Conservation (phyloP, 2,113 vertebrate species). For the Parus major region DNA sequence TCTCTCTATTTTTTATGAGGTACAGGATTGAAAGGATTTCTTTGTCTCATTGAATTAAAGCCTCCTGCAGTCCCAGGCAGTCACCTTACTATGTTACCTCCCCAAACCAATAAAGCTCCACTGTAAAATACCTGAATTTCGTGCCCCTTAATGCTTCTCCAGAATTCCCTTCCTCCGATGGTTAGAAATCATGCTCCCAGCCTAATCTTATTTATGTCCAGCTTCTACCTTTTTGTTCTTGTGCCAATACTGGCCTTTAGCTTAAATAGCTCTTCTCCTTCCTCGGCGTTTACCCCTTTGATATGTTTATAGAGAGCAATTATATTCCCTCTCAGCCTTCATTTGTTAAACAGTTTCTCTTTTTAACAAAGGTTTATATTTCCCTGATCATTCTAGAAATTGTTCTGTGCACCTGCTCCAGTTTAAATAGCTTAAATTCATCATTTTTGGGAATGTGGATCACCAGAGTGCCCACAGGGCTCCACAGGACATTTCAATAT, state of each 20-base stretch:
- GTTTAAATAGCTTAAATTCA: background rate
- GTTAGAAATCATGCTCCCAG: background rate
- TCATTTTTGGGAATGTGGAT: background rate
- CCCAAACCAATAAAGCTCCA: background rate
- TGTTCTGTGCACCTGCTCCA: background rate
- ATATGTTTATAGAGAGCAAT: slow-evolving; percentile 47
- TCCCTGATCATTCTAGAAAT: background rate
- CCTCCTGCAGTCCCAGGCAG: background rate
- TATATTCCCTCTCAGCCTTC: slow-evolving; percentile 22
- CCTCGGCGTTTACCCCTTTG: background rate
- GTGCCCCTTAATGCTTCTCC: background rate
- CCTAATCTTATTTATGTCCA: slow-evolving; percentile 40
- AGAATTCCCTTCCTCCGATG: background rate
- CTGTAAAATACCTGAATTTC: background rate
- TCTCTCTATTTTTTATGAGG: slow-evolving; percentile 15
- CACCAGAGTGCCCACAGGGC: background rate
- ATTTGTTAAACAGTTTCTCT: slow-evolving; percentile 29
- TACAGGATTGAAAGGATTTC: slow-evolving; percentile 21
- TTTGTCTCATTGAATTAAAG: slow-evolving; percentile 25
- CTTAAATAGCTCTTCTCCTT: slow-evolving; percentile 28
- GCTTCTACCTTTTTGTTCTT: slow-evolving; percentile 8
- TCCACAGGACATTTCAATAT: background rate
- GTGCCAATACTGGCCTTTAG: slow-evolving; percentile 2
- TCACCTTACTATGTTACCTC: background rate
- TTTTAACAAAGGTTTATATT: slow-evolving; percentile 9